Conservation (phyloP, 2,888 invertebrate genomes). For the Troides helena region DNA sequence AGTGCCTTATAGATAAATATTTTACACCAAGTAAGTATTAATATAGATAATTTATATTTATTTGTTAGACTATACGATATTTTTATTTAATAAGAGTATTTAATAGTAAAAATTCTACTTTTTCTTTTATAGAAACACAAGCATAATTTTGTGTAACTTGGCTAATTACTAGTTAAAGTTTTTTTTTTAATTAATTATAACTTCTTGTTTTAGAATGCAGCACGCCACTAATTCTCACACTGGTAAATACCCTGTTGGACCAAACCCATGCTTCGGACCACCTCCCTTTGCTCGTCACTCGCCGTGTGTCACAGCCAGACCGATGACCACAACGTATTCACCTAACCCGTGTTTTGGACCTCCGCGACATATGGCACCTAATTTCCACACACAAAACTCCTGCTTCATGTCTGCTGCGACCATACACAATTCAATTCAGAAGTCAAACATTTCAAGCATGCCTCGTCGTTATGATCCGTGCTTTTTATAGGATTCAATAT, state of each 20-base stretch:
- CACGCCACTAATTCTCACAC: background rate
- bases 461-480: conserved; percentile 19
- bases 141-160: no score
- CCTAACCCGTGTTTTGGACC: conserved; percentile 5
- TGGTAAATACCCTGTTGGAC: background rate
- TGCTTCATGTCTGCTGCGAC: conserved; percentile 17
- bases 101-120: background rate
- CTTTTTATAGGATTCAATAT: conserved; percentile 7
- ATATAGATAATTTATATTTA: background rate
- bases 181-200: background rate
- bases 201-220: conserved; percentile 6
- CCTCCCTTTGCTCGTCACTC: conserved; percentile 4
- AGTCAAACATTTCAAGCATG: background rate
- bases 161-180: background rate
- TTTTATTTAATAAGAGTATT: background rate
- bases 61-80: background rate
- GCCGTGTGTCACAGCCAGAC: background rate
- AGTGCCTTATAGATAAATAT: background rate
- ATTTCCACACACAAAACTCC: background rate
- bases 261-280: background rate
- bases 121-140: no score
- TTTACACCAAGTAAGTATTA: background rate
- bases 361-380: background rate
- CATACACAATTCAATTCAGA: conserved; percentile 12
- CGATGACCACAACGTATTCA: background rate